These are phyloP conservation scores for Hypomecis punctinalis DNA, from an alignment of 2,888 invertebrate genomes.

Conservation along the genomic window DNA sequence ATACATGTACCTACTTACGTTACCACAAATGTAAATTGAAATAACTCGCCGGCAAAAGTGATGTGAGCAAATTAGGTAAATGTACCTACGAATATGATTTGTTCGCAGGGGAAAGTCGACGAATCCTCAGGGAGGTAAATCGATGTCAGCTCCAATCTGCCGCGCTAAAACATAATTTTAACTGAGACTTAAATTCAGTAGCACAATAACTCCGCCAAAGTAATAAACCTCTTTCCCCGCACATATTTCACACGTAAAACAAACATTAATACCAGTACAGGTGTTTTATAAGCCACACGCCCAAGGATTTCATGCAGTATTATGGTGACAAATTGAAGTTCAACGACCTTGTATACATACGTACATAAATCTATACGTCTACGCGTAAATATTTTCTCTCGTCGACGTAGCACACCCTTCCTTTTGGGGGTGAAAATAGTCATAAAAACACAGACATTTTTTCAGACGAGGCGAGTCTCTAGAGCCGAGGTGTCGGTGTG, in stretches of 20 bases:
- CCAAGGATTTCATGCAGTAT: conserved; percentile 32
- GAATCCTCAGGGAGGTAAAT: conserved; percentile 53
- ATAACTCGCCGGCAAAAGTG: conserved; percentile 53
- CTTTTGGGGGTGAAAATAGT: conserved; percentile 62
- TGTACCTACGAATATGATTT: conserved; percentile 53
- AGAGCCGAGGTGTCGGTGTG: conserved; percentile 46
- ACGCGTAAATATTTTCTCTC: conserved; percentile 62
- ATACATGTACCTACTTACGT: conserved; percentile 7
- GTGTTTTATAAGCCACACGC: conserved; percentile 33
- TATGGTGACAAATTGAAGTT: conserved; percentile 44
- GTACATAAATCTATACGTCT: conserved; percentile 36
- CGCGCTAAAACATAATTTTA: conserved; percentile 25
- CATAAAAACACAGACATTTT: conserved; percentile 64
- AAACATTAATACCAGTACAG: conserved; percentile 35
- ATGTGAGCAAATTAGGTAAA: conserved; percentile 61
- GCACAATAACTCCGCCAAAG: conserved; percentile 24
- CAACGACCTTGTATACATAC: conserved; percentile 49
- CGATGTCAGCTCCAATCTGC: conserved; percentile 32
- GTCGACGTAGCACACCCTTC: conserved; percentile 54
- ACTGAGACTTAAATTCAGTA: conserved; percentile 25
- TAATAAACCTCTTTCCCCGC: conserved; percentile 9
- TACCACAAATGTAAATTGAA: conserved; percentile 56
- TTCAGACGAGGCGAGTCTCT: conserved; percentile 52
- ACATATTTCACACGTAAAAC: conserved; percentile 32
- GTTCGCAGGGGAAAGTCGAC: conserved; percentile 48